Percentiles rank a stretch among this genome's conserved stretches.
Conservation (phyloP, 2,113 vertebrate genomes). For the Pelvicachromis taeniatus region DNA sequence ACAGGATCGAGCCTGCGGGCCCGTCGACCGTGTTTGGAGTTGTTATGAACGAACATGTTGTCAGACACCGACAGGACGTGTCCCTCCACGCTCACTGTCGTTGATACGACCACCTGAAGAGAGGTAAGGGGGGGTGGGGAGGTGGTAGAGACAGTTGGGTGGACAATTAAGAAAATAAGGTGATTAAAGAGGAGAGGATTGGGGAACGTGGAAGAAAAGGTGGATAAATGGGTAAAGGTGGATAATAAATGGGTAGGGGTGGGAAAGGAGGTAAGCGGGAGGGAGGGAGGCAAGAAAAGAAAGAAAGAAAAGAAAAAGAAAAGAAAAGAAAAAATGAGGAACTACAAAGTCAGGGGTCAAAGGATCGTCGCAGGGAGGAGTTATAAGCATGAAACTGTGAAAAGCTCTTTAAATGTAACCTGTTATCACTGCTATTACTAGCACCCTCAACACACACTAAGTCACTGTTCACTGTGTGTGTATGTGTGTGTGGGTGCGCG, state of each 20-base stretch:
- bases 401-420: conserved; percentile 55
- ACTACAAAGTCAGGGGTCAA: conserved; percentile 21
- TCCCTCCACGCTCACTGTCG: conserved; percentile 75
- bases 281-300: neutral
- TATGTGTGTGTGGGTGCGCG: conserved; percentile 1
- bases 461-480: neutral
- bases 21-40: conserved; percentile 76
- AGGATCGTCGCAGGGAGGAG: conserved; percentile 22
- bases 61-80: conserved; percentile 75
- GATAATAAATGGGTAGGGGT: neutral
- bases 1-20: conserved; percentile 72
- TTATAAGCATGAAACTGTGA: conserved; percentile 50
- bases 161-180: neutral
- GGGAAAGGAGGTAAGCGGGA: neutral
- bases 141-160: neutral
- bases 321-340: neutral
- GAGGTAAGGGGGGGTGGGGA: neutral
- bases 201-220: conserved; percentile 1
- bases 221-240: neutral
- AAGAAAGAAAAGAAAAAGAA: neutral
- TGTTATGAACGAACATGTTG: conserved; percentile 80
- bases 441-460: conserved; percentile 24
- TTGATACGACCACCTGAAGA: conserved; percentile 72
- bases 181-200: neutral
- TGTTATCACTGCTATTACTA: conserved; percentile 62